Conservation (phyloP, 2,113 vertebrate species). For the Cettia cetti region DNA sequence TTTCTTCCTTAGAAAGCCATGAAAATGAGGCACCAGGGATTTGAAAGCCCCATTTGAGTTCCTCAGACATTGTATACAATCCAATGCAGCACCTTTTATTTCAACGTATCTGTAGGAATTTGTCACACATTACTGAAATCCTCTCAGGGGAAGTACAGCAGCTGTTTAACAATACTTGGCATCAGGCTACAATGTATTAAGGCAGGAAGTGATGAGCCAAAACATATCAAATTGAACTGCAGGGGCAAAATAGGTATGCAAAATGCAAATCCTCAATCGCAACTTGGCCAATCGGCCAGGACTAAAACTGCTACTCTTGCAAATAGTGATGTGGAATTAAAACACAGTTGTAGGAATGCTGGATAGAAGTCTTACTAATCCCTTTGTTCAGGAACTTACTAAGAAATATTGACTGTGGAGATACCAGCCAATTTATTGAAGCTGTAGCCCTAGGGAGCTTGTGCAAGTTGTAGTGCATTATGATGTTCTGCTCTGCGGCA, state of each 20-base stretch:
- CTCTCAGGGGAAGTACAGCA: conserved; percentile 33
- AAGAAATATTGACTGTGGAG: conserved; percentile 34
- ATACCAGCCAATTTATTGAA: conserved; percentile 36
- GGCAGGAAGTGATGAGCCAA: conserved; percentile 57
- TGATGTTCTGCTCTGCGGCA: background rate
- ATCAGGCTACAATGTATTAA: conserved; percentile 1
- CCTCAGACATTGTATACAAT: background rate
- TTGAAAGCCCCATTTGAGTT: background rate
- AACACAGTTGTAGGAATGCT: background rate
- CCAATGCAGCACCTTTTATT: conserved; percentile 8
- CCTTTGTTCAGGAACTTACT: conserved; percentile 11
- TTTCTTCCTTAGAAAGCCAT: background rate
- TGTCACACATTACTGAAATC: conserved; percentile 30
- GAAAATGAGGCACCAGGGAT: background rate
- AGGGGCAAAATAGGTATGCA: conserved; percentile 40
- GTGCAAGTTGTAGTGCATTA: background rate
- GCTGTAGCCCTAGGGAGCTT: background rate
- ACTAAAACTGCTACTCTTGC: conserved; percentile 29
- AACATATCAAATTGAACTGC: conserved; percentile 51
- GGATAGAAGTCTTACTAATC: conserved; percentile 17
- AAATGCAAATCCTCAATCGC: conserved; percentile 37
- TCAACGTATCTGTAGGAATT: background rate
- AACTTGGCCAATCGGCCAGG: conserved; percentile 7
- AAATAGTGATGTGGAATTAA: conserved; percentile 28
- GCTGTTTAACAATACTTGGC: conserved; percentile 57